Evolutionary conservation across 2,113 vertebrate genomes (phyloP).

Genomic region (Lontra canadensis): DNA sequence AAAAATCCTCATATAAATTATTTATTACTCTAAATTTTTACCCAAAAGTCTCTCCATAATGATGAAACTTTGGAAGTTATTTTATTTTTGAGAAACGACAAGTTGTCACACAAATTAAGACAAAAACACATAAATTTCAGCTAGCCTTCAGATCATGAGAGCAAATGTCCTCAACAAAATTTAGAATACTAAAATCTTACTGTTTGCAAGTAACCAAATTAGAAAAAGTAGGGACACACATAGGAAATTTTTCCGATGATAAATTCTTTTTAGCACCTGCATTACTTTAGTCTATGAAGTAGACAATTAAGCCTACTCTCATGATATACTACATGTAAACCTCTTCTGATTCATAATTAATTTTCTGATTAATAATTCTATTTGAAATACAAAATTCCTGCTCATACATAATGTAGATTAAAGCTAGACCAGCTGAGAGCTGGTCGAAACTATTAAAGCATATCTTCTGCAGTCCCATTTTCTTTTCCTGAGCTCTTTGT

Average conservation of each 20-base stretch:
- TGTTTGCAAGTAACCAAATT: not conserved
- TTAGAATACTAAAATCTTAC: not conserved
- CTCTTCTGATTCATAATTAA: not conserved
- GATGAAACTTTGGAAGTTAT: not conserved
- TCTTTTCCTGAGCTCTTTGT: not conserved
- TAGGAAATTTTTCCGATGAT: not conserved
- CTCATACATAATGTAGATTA: not conserved
- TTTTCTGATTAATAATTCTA: slow-evolving; percentile 29
- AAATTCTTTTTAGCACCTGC: not conserved
- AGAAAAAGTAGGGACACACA: not conserved
- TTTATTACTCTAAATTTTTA: not conserved
- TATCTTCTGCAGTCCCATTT: not conserved
- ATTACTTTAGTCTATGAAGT: not conserved
- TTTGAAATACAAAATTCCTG: not conserved
- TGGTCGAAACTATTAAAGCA: not conserved
- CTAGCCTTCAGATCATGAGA: not conserved
- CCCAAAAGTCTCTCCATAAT: not conserved
- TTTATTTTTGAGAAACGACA: slow-evolving; percentile 11
- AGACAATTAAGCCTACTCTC: not conserved
- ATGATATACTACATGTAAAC: not conserved
- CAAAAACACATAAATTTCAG: not conserved
- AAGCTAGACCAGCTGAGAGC: not conserved
- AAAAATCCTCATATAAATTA: not conserved
- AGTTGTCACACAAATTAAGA: not conserved
- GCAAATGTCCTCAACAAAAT: not conserved